Percentiles rank a stretch among this genome's conserved stretches.
Conservation (phyloP, 2,797 vertebrate genomes). For the Cetoscarus ocellatus region DNA sequence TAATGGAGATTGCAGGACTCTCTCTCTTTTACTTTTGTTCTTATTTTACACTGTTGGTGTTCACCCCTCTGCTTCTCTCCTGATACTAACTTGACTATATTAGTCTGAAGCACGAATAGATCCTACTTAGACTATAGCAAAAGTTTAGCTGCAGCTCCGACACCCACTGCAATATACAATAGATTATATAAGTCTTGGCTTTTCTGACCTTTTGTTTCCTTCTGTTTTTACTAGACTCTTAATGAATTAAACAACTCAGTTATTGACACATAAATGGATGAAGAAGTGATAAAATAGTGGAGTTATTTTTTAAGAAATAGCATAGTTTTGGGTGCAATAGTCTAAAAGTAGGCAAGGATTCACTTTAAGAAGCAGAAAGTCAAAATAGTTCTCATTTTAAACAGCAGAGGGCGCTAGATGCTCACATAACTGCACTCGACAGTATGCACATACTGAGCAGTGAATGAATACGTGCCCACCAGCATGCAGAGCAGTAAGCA, state of each 20-base stretch:
- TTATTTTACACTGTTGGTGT: constrained; percentile 34
- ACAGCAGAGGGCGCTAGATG: constrained; percentile 72
- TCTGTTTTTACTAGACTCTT: background rate
- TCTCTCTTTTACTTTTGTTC: constrained; percentile 9
- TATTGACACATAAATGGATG: background rate
- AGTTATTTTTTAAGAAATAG: background rate
- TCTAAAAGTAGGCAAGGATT: background rate
- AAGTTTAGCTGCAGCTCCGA: background rate
- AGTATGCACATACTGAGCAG: background rate
- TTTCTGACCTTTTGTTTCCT: constrained; percentile 4
- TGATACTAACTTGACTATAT: constrained; percentile 37
- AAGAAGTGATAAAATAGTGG: background rate
- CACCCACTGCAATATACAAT: constrained; percentile 14
- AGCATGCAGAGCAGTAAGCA: constrained; percentile 12
- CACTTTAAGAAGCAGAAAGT: background rate
- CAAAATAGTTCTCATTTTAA: background rate
- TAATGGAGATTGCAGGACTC: background rate
- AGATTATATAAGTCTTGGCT: background rate
- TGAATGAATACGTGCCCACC: constrained; percentile 1
- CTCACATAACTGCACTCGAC: constrained; percentile 20
- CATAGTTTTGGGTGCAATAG: background rate
- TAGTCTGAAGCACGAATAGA: constrained; percentile 37
- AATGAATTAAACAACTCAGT: background rate
- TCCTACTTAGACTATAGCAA: constrained; percentile 11
- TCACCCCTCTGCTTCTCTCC: constrained; percentile 7